Evolutionary conservation across 1,140 invertebrate genomes (phyloP).

Genomic region (Amphibalanus amphitrite): DNA sequence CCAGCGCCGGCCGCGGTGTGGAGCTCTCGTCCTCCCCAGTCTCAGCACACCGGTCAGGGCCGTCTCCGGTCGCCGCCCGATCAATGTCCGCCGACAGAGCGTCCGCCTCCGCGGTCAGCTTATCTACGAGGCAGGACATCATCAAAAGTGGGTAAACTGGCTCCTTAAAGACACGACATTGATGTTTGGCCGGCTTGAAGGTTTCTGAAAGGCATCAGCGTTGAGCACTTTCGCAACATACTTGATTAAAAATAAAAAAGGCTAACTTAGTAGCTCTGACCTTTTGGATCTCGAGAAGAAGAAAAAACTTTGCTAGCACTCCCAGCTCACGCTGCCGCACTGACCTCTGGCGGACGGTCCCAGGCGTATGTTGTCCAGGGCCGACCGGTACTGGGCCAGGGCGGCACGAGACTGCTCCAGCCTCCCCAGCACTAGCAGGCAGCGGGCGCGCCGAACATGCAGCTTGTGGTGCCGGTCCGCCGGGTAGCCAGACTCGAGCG

Average conservation of each 20-base stretch:
- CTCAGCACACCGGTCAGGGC: neutral
- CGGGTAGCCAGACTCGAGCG: neutral
- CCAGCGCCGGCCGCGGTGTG: too few relatives aligned
- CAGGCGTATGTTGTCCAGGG: neutral
- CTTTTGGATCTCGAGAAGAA: too few relatives aligned
- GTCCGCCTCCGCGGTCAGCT: neutral
- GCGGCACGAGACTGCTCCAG: neutral
- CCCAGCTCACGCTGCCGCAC: too few relatives aligned
- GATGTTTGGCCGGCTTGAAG: too few relatives aligned
- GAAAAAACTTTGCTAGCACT: too few relatives aligned
- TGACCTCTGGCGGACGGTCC: neutral
- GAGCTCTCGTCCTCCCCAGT: neutral
- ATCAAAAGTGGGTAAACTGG: neutral
- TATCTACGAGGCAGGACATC: neutral
- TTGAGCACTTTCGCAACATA: too few relatives aligned
- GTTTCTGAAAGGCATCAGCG: too few relatives aligned
- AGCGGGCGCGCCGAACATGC: neutral
- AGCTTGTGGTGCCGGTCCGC: neutral
- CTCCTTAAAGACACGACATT: too few relatives aligned
- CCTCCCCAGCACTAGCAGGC: neutral
- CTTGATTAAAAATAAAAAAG: too few relatives aligned
- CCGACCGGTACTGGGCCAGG: neutral
- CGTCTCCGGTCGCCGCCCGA: too few relatives aligned
- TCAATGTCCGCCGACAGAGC: neutral
- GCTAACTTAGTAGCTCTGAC: too few relatives aligned